Evolutionary conservation across 2,888 invertebrate species (phyloP), one percentile per base, ranked within the genome.

Genomic region (Phyllotreta cruciferae): DNA sequence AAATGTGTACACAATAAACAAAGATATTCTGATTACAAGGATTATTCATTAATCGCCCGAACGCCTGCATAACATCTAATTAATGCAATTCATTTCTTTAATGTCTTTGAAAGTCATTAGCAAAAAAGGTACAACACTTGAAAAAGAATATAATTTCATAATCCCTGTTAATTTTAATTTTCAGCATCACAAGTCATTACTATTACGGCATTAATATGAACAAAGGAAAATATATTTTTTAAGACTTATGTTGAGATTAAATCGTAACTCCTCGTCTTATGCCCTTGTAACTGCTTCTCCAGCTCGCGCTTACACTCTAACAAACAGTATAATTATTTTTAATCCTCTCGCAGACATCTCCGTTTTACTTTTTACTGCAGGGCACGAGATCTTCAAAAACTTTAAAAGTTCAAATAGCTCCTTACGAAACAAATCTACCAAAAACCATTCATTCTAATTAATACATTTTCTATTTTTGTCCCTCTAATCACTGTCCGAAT

Each of bases 111-210:
- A 66, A 67, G 63, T 60, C 61, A 11, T 64, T 65, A 60, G 56
- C 37, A 37, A 52, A 67, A 66, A 66, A 68, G 60, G 65, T 63
- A 62, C 53, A 69, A 69, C 62, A 56, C 53, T 56, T 58, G 42
- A 64, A 60, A 53, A 63, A 66, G 49, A 65, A 61, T 61, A 66
- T 69, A 66, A 70, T 66, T 66, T 66, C 62, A 62, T 73, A 72
- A 73, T 71, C 71, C 69, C 64, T 68, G 69, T 64, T 71, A 71
- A 72, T 73, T 72, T 70, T 65, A 49, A 49, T 49, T 56, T 56
- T 47, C 62, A 66, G 63, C 64, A 66, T 57, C 36, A 68, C 66
- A 63, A 70, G 68, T 68, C 66, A 69, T 71, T 70, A 66, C 67
- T 71, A 70, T 67, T 69, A 69, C 64, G 66, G 66, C 61, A 61